phyloP scores from a whole-genome alignment of 2,797 vertebrate species.

The Anabas testudineus region DNA sequence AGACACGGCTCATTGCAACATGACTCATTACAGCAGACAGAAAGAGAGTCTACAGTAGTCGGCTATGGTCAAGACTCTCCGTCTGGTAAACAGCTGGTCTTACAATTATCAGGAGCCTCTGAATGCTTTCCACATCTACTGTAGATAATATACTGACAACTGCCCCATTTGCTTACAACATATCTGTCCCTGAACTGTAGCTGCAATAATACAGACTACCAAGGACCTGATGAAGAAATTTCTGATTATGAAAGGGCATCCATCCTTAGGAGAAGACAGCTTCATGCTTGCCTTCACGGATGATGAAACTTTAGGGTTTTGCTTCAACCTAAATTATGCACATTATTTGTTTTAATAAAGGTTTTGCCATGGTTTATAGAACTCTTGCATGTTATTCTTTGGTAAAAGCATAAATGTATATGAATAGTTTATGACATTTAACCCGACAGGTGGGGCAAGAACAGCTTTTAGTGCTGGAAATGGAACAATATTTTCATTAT shows the following conservation, averaged over 20 bases:
- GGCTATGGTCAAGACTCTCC: constrained; percentile 57
- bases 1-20: constrained; percentile 64
- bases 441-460: no score
- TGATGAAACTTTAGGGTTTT: background rate
- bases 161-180: constrained; percentile 42
- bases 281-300: background rate
- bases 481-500: no score
- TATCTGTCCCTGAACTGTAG: constrained; percentile 34
- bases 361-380: background rate
- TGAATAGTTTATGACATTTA: background rate
- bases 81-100: constrained; percentile 75
- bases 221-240: constrained; percentile 24
- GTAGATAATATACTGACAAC: constrained; percentile 49
- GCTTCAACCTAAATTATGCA: background rate
- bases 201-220: constrained; percentile 31
- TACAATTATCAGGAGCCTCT: constrained; percentile 48
- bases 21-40: constrained; percentile 42
- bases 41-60: constrained; percentile 28
- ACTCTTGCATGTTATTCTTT: background rate
- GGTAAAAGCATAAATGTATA: background rate
- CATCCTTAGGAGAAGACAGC: background rate
- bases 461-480: no score
- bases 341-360: background rate
- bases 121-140: constrained; percentile 59
- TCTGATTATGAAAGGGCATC: constrained; percentile 17